phyloP scores from a whole-genome alignment of 2,888 invertebrate species.

The Eristalis intricaria region DNA sequence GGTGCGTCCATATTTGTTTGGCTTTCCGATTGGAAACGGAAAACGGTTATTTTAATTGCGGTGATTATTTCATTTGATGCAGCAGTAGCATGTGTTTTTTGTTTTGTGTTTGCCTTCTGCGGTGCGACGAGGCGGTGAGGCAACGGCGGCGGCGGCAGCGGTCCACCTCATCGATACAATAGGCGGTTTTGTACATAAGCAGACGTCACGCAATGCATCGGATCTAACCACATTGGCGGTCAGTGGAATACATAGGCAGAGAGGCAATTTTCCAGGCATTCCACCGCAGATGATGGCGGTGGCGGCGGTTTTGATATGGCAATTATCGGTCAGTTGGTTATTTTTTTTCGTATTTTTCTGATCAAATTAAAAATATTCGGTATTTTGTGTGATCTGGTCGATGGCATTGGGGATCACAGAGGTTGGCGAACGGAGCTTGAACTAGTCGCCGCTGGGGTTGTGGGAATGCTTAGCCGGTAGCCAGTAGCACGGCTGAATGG shows the following conservation, averaged over 20 bases:
- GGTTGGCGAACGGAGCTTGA: not conserved
- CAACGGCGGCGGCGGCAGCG: not conserved
- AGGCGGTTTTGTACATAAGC: not conserved
- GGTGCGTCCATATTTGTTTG: conserved; percentile 28
- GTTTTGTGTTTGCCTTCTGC: not conserved
- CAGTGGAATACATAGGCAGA: conserved; percentile 66
- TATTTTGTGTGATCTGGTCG: conserved; percentile 5
- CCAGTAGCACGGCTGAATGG: not conserved
- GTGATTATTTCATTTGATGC: conserved; percentile 64
- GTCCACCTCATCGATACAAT: not conserved
- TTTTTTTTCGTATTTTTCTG: conserved; percentile 1
- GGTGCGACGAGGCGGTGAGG: not conserved
- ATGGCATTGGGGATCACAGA: conserved; percentile 7
- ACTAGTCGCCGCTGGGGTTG: not conserved
- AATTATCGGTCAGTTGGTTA: conserved; percentile 40
- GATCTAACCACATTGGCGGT: conserved; percentile 64
- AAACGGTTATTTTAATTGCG: conserved; percentile 71
- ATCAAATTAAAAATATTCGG: not conserved
- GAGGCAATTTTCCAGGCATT: conserved; percentile 37
- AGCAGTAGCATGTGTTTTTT: conserved; percentile 42
- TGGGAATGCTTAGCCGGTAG: not conserved
- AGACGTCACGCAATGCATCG: conserved; percentile 45
- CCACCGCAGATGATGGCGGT: conserved; percentile 48
- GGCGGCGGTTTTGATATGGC: conserved; percentile 51
- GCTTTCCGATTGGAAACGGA: conserved; percentile 61